Conservation (phyloP, 2,888 invertebrate genomes). For the Drosophila melanosoma region DNA sequence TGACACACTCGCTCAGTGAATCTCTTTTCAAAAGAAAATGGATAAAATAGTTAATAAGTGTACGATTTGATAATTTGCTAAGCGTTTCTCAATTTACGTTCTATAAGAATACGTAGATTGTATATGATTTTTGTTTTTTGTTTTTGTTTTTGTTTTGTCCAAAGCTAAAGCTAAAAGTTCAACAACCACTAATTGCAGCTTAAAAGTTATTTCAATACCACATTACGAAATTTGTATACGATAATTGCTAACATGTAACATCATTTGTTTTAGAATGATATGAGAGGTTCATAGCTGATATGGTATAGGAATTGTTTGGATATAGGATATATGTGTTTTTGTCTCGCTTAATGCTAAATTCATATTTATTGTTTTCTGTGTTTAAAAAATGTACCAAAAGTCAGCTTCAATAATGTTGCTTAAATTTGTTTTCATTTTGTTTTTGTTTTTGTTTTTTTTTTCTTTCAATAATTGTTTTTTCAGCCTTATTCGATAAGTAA, state of each 20-base stretch:
- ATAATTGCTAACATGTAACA: constrained; percentile 54
- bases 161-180: constrained; percentile 77
- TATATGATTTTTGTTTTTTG: constrained; percentile 36
- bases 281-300: constrained; percentile 72
- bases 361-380: constrained; percentile 12
- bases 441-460: constrained; percentile 26
- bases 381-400: constrained; percentile 68
- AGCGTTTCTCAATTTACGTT: constrained; percentile 58
- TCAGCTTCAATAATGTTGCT: constrained; percentile 60
- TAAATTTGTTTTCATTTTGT: constrained; percentile 37
- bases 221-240: constrained; percentile 68
- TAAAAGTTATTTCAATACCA: constrained; percentile 76
- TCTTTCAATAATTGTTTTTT: constrained; percentile 46
- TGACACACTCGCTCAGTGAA: constrained; percentile 54
- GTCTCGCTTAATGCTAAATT: constrained; percentile 31
- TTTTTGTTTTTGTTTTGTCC: constrained; percentile 16
- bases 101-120: constrained; percentile 50
- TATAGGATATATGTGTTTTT: constrained; percentile 49
- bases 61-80: constrained; percentile 48
- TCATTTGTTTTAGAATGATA: constrained; percentile 51
- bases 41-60: constrained; percentile 38
- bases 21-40: constrained; percentile 33
- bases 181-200: constrained; percentile 80
- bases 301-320: constrained; percentile 63
- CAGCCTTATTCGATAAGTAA: constrained; percentile 77